phyloP scores from a whole-genome alignment of 1,140 invertebrate genomes.

The Acromyrmex charruanus region DNA sequence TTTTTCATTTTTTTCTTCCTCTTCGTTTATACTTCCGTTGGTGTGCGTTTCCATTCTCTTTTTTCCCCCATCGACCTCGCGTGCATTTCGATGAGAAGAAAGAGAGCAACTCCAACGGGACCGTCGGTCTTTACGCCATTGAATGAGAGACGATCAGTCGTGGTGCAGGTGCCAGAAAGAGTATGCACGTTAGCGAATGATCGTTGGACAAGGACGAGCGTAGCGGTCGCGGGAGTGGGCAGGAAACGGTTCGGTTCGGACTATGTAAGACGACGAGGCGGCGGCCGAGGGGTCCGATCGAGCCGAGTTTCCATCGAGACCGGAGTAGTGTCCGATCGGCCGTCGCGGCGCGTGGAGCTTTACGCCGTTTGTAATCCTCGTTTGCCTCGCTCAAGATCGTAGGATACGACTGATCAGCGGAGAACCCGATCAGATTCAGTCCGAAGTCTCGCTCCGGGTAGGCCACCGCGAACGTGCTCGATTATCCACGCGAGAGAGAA shows the following conservation, averaged over 20 bases:
- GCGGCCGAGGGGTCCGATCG: constrained; percentile 71
- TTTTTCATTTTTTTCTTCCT: neutral
- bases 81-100: neutral
- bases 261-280: constrained; percentile 77
- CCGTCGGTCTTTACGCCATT: constrained; percentile 31
- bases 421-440: neutral
- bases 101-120: neutral
- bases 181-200: neutral
- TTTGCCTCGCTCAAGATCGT: neutral
- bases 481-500: neutral
- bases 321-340: constrained; percentile 76
- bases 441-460: neutral
- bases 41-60: neutral
- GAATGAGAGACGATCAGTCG: constrained; percentile 32
- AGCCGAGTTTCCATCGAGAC: constrained; percentile 71
- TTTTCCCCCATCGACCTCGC: neutral
- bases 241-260: constrained; percentile 69
- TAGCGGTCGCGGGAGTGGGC: constrained; percentile 69
- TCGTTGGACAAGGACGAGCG: constrained; percentile 57
- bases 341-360: constrained; percentile 74
- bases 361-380: neutral
- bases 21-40: neutral
- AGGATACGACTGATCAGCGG: neutral
- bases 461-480: neutral
- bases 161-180: constrained; percentile 54